Conservation (phyloP, 2,888 invertebrate genomes). For the Oxytorus armatus region DNA sequence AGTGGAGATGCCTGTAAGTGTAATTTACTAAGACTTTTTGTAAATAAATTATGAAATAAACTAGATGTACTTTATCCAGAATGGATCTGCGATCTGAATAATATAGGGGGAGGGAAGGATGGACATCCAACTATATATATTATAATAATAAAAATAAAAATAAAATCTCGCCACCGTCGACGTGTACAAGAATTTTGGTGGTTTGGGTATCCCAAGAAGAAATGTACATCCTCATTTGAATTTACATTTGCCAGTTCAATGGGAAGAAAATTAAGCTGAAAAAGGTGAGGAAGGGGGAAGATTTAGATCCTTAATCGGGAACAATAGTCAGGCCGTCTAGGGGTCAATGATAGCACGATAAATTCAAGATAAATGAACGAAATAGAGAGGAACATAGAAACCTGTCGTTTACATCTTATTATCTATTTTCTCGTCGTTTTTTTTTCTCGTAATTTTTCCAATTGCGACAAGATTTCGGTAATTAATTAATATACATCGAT, state of each 20-base stretch:
- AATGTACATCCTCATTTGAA: background rate
- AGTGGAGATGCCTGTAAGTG: conserved; percentile 84
- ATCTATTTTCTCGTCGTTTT: conserved; percentile 10
- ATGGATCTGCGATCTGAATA: conserved; percentile 70
- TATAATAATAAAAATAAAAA: conserved; percentile 16
- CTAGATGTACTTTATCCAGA: conserved; percentile 84
- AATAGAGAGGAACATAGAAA: background rate
- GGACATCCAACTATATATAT: conserved; percentile 24
- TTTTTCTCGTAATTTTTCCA: conserved; percentile 44
- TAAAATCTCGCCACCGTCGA: conserved; percentile 26
- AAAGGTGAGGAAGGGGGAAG: too few relatives aligned
- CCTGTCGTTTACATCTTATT: too few relatives aligned
- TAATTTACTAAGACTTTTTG: conserved; percentile 84
- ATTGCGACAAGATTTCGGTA: conserved; percentile 73
- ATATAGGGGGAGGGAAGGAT: conserved; percentile 47
- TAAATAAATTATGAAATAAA: conserved; percentile 84
- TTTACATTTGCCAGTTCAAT: too few relatives aligned
- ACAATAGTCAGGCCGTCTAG: too few relatives aligned
- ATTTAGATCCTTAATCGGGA: too few relatives aligned
- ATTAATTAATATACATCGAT: conserved; percentile 79
- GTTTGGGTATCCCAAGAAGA: background rate
- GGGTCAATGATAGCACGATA: too few relatives aligned
- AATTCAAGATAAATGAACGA: too few relatives aligned
- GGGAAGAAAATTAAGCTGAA: too few relatives aligned
- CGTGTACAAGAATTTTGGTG: conserved; percentile 30